A percentile compares a stretch with the other conserved stretches of the same genome.
phyloP scores from a whole-genome alignment of 2,113 vertebrate genomes.

The Bufo bufo region DNA sequence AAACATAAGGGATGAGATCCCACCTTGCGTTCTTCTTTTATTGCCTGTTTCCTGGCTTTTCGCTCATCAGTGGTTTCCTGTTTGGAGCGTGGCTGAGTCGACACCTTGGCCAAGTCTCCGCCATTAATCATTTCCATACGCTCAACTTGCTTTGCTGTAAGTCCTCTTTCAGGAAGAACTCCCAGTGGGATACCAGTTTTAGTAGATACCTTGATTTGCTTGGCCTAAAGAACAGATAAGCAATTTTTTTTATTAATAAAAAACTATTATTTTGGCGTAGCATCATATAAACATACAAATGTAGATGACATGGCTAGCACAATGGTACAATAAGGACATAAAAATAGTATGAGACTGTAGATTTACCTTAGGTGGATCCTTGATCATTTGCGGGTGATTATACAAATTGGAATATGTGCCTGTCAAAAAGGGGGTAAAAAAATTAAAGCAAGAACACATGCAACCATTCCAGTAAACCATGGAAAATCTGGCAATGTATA shows the following conservation, averaged over 20 bases:
- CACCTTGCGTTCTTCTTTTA: conserved; percentile 92
- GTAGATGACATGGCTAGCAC: no score
- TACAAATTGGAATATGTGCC: conserved; percentile 97
- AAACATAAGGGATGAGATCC: neutral
- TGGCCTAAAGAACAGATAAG: conserved; percentile 71
- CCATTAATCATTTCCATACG: conserved; percentile 86
- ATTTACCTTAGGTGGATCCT: conserved; percentile 86
- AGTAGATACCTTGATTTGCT: conserved; percentile 81
- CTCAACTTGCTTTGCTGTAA: conserved; percentile 83
- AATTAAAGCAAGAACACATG: neutral
- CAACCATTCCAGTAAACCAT: neutral
- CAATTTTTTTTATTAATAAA: neutral
- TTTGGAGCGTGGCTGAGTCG: conserved; percentile 77
- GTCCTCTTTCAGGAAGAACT: conserved; percentile 78
- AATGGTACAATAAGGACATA: no score
- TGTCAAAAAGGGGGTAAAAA: conserved; percentile 62
- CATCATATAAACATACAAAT: no score
- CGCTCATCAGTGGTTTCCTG: conserved; percentile 83
- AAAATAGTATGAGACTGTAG: neutral
- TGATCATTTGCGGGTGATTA: conserved; percentile 92
- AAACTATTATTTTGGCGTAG: no score
- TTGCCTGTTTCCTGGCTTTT: conserved; percentile 82
- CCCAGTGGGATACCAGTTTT: conserved; percentile 91
- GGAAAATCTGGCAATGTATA: neutral
- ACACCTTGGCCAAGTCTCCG: conserved; percentile 82